These are phyloP conservation scores for Macrosoma leucophasiata DNA, from an alignment of 2,888 invertebrate species.

Conservation along the genomic window DNA sequence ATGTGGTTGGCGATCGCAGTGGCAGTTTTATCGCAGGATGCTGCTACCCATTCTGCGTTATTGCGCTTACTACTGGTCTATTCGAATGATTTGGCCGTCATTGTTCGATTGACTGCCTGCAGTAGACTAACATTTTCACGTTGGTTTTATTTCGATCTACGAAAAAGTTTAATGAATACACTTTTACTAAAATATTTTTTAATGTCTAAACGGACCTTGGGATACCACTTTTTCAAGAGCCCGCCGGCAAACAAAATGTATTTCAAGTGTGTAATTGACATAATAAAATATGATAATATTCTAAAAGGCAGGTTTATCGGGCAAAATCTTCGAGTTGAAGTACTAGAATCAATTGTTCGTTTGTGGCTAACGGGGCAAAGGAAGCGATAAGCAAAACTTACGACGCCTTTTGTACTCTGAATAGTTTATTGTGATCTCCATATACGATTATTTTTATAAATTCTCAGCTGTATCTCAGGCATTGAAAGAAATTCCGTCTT, in stretches of 20 bases:
- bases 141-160: no score
- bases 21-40: no score
- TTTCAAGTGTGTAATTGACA: slow-evolving; percentile 46
- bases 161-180: no score
- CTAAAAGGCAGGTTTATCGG: slow-evolving; percentile 45
- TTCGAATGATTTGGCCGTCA: no score
- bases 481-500: slow-evolving; percentile 6
- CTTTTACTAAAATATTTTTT: no score
- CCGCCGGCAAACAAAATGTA: slow-evolving; percentile 23
- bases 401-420: slow-evolving; percentile 59
- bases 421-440: slow-evolving; percentile 51
- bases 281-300: slow-evolving; percentile 58
- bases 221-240: no score
- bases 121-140: no score
- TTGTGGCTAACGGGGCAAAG: slow-evolving; percentile 59
- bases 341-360: slow-evolving; percentile 63
- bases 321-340: slow-evolving; percentile 43
- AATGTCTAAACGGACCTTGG: no score
- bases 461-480: slow-evolving; percentile 12
- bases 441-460: slow-evolving; percentile 32
- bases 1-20: no score
- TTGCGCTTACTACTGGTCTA: no score
- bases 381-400: slow-evolving; percentile 65
- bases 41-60: no score
- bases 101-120: no score